Evolutionary conservation across 2,113 vertebrate genomes (phyloP), one percentile per base, ranked within the genome.

Genomic region (Podiceps cristatus): DNA sequence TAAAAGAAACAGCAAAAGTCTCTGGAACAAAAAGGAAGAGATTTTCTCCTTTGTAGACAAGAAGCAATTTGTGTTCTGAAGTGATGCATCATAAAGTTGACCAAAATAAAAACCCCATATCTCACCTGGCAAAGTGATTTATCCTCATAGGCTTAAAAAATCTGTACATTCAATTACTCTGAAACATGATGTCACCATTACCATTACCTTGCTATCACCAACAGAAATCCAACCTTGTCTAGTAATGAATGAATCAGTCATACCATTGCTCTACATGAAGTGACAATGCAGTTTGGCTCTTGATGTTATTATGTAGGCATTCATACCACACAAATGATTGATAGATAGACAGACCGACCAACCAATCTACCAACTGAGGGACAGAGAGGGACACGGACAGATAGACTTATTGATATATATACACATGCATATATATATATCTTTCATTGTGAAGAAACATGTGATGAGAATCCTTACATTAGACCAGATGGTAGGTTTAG

Each of bases 341-440:
- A 44, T 6, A 33, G 35, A n/a, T 9, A 7, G 24, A 31, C 3
- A 7, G 11, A 49, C 12, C 5, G 11, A 29, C 25, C 7, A 1
- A 42, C 37, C 6, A 42, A 42, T 14, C 42, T 42, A 42, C 42
- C 42, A 14, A 42, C 42, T 42, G 42, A 42, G 42, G 13, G 42
- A 42, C 42, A 17, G 81, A 31, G 9, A 18, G 16, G 37, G 37
- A 37, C 37, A 50, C 2, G 16, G 35, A 42, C 5, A 60, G 37
- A 40, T 2, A 87, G n/a, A 45, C 15, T 52, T 18, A 27, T 42
- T 50, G 15, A 18, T 58, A 82, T 19, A 18, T n/a, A 73, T 5
- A 66, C 2, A 40, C 9, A 53, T 13, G 22, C 11, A 49, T 20
- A 56, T 27, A 12, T 27, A 12, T 37, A 2, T 20, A 2, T 22